Evolutionary conservation across 1,140 invertebrate genomes (phyloP).

Genomic region (Cecropterus lyciades): DNA sequence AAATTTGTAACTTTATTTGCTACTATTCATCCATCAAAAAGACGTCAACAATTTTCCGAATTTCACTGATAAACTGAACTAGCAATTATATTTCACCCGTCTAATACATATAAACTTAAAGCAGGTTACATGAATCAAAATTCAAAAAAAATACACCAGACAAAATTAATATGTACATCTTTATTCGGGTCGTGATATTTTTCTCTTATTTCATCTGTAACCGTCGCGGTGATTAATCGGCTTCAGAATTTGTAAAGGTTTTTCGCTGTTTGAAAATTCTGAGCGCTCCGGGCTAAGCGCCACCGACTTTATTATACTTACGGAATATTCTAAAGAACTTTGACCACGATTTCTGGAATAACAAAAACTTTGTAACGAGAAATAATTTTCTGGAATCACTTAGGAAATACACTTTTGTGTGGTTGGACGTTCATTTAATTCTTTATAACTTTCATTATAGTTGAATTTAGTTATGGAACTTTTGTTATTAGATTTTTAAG

Average conservation of each 20-base stretch:
- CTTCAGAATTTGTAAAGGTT: constrained; percentile 24
- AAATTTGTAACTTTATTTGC: too few species aligned
- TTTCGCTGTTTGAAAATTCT: constrained; percentile 23
- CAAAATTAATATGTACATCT: too few species aligned
- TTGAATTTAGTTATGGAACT: not conserved
- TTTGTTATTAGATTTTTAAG: not conserved
- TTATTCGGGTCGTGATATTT: constrained; percentile 1
- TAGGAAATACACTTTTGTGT: constrained; percentile 26
- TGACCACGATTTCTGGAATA: constrained; percentile 34
- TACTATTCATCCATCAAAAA: too few species aligned
- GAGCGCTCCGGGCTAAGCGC: constrained; percentile 4
- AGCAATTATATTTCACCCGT: too few species aligned
- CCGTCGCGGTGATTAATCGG: constrained; percentile 19
- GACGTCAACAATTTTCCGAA: too few species aligned
- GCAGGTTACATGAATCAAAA: too few species aligned
- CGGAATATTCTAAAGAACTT: constrained; percentile 23
- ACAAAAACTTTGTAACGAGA: constrained; percentile 33
- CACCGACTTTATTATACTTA: constrained; percentile 24
- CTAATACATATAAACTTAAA: too few species aligned
- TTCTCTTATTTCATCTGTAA: constrained; percentile 13
- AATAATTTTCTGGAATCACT: constrained; percentile 34
- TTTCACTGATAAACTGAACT: too few species aligned
- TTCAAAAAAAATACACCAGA: too few species aligned
- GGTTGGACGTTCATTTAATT: constrained; percentile 15
- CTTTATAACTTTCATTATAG: constrained; percentile 4